Evolutionary conservation across 2,797 vertebrate species (phyloP), one percentile per base, ranked within the genome.

Genomic region (Tiaroga cobitis): DNA sequence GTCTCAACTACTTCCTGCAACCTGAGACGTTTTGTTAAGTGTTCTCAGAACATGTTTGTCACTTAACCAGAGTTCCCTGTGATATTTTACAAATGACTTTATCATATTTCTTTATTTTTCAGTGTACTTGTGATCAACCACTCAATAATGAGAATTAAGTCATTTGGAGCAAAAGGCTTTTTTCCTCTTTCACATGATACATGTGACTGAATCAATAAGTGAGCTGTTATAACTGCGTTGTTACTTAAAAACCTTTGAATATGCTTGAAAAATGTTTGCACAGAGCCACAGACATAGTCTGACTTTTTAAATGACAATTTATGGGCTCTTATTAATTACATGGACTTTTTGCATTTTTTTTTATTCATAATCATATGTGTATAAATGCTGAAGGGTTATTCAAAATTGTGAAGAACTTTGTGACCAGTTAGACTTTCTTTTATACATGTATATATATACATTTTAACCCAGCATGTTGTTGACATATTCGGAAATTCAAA

Each of bases 1-100:
- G 46, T 41, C 24, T 56, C 63, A 70, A 78, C 29, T 59, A 82
- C 80, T 87, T 89, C 82, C 85, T 89, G 85, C 68, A 89, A 89
- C 88, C 39, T 73, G 79, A 87, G 80, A 63, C 75, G 81, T 76
- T 84, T 61, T 80, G 39, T 79, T 34, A 81, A 70, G 51, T 21
- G n/a, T 51, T 63, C 59, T n/a, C 24, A 69, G 2, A 80, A 37
- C 32, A n/a, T 3, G 9, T 65, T n/a, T 54, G 19, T 56, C 16
- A 75, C 41, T 65, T 51, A 49, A 37, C 24, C 29, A 11, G 37
- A 59, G 37, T 84, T 65, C 15, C n/a, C 37, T 24, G 39, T 73
- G 26, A 32, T 4, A 24, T 39, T 32, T 24, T 1, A 63, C 26
- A 49, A 8, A 11, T 29, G 2, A 34, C 26, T 24, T 15, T 3